Conservation (phyloP, 2,113 vertebrate genomes). For the Heterochromis multidens region DNA sequence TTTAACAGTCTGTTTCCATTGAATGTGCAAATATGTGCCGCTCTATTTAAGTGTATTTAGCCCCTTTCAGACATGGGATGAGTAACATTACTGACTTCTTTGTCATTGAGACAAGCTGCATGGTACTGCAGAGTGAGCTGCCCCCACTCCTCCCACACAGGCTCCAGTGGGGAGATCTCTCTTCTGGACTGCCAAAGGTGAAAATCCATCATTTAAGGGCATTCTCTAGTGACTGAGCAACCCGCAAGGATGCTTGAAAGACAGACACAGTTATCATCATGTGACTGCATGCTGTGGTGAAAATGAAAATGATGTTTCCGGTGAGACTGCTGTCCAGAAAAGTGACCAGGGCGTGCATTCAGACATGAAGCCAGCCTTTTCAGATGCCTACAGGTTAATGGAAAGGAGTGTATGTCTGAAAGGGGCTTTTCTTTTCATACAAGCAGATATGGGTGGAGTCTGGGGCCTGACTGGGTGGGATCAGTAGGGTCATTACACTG, state of each 20-base stretch:
- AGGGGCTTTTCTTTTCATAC: slow-evolving; percentile 29
- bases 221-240: neutral
- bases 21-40: slow-evolving; percentile 62
- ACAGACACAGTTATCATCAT: neutral
- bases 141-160: neutral
- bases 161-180: neutral
- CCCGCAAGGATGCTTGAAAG: neutral
- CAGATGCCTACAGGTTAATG: neutral
- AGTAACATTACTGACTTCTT: neutral
- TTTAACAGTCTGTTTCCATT: slow-evolving; percentile 44
- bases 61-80: neutral
- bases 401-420: neutral
- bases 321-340: neutral
- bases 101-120: neutral
- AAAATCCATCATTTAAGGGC: neutral
- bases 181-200: neutral
- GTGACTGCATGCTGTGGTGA: neutral
- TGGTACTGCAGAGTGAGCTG: neutral
- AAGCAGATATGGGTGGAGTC: slow-evolving; percentile 29
- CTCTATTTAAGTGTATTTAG: slow-evolving; percentile 37
- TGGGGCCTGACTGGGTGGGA: neutral
- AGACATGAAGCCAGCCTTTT: neutral
- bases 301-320: neutral
- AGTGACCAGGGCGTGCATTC: neutral
- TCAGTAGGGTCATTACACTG: slow-evolving; percentile 39